phyloP scores from a whole-genome alignment of 1,140 invertebrate genomes.

The Euwallacea similis region DNA sequence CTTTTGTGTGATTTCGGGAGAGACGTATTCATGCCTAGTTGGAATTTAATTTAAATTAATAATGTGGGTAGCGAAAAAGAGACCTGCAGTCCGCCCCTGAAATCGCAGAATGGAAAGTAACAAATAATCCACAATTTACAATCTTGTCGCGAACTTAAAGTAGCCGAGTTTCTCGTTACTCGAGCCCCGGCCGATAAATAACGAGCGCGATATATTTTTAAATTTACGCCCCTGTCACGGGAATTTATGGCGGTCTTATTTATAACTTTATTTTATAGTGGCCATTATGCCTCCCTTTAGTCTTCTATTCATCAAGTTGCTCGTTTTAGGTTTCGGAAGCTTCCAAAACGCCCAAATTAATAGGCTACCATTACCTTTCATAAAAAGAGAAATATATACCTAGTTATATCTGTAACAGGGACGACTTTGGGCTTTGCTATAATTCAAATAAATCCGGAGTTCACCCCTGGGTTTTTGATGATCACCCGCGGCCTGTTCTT shows the following conservation, averaged over 20 bases:
- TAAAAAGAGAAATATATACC: too few species aligned
- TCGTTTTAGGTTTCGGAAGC: too few species aligned
- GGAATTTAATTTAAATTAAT: too few species aligned
- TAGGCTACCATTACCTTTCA: too few species aligned
- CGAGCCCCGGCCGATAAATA: constrained; percentile 25
- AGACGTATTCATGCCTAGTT: too few species aligned
- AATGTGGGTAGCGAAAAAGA: not conserved
- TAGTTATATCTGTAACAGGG: too few species aligned
- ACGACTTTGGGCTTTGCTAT: too few species aligned
- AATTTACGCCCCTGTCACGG: constrained; percentile 29
- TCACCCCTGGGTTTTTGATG: too few species aligned
- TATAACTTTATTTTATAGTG: constrained; percentile 38
- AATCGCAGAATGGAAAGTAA: constrained; percentile 14
- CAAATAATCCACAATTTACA: constrained; percentile 35
- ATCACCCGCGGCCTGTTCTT: too few species aligned
- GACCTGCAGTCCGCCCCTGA: constrained; percentile 15
- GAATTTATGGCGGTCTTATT: constrained; percentile 32
- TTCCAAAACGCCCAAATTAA: too few species aligned
- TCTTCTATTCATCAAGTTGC: constrained; percentile 28
- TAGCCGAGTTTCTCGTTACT: constrained; percentile 30
- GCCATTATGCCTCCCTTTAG: constrained; percentile 25
- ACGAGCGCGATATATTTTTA: constrained; percentile 36
- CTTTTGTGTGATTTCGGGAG: too few species aligned
- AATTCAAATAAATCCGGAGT: too few species aligned
- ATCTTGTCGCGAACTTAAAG: constrained; percentile 36